A percentile compares a stretch with the other conserved stretches of the same genome.
phyloP scores from a whole-genome alignment of 2,888 invertebrate genomes.

The Copidosoma aretas region DNA sequence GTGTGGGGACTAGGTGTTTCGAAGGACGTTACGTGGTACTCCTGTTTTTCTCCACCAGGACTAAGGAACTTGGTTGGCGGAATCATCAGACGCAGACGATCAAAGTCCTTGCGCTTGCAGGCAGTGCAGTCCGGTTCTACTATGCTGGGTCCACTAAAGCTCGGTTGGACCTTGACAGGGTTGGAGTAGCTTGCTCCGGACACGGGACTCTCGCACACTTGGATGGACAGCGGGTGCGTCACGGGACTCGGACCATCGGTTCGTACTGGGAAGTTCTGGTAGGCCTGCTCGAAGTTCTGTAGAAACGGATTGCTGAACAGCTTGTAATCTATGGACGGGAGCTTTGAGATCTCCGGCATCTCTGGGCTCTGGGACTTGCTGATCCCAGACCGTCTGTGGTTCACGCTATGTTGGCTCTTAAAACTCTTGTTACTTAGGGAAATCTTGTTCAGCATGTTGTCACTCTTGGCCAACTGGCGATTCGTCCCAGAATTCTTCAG shows the following conservation, averaged over 20 bases:
- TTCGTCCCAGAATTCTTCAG: conserved; percentile 43
- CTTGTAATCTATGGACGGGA: conserved; percentile 53
- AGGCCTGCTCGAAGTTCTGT: conserved; percentile 49
- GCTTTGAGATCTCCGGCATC: conserved; percentile 53
- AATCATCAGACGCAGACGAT: conserved; percentile 43
- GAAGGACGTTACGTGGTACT: conserved; percentile 59
- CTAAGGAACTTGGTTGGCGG: conserved; percentile 34
- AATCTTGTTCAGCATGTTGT: conserved; percentile 50
- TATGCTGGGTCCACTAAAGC: conserved; percentile 20
- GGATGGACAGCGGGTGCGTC: conserved; percentile 50
- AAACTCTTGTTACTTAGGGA: conserved; percentile 51
- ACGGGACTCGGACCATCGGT: conserved; percentile 41
- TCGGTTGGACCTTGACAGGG: conserved; percentile 36
- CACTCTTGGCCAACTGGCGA: conserved; percentile 52
- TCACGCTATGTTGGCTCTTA: conserved; percentile 59
- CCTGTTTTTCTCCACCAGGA: conserved; percentile 36
- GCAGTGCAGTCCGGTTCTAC: conserved; percentile 20
- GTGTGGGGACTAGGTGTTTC: conserved; percentile 58
- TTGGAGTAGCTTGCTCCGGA: conserved; percentile 34
- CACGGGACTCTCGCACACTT: conserved; percentile 46
- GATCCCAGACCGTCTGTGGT: conserved; percentile 45
- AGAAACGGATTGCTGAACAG: conserved; percentile 55
- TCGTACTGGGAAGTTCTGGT: conserved; percentile 42
- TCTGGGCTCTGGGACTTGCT: conserved; percentile 41
- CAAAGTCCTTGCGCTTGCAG: conserved; percentile 37